Evolutionary conservation across 2,888 invertebrate genomes (phyloP).

Genomic region (Phalera bucephala): DNA sequence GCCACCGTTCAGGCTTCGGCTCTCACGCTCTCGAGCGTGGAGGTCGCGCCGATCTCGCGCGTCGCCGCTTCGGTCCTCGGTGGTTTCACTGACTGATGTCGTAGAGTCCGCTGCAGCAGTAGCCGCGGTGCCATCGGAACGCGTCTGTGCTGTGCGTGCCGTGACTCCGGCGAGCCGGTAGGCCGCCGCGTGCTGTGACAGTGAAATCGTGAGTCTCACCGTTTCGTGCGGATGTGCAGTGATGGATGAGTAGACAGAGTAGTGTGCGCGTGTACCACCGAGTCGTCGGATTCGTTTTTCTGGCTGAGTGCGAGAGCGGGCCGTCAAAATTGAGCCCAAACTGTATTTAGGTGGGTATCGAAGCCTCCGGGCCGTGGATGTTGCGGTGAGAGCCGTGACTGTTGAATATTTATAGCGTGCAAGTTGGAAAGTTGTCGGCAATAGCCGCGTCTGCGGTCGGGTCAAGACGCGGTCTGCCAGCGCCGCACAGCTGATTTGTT

Average conservation of each 20-base stretch:
- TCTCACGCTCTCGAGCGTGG: conserved; percentile 76
- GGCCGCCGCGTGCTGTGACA: conserved; percentile 77
- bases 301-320: conserved; percentile 66
- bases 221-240: conserved; percentile 81
- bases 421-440: conserved; percentile 67
- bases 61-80: conserved; percentile 17
- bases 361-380: conserved; percentile 26
- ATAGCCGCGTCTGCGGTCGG: conserved; percentile 24
- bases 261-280: conserved; percentile 58
- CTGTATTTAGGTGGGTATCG: conserved; percentile 78
- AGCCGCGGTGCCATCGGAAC: conserved; percentile 54
- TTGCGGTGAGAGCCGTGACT: conserved; percentile 46
- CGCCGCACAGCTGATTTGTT: conserved; percentile 65
- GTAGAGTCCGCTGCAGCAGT: conserved; percentile 51
- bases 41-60: conserved; percentile 65
- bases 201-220: conserved; percentile 76
- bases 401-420: conserved; percentile 73
- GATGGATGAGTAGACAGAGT: conserved; percentile 77
- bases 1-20: conserved; percentile 68
- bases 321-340: conserved; percentile 82
- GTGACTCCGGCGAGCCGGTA: conserved; percentile 64
- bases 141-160: conserved; percentile 57
- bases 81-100: conserved; percentile 24
- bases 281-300: conserved; percentile 59
- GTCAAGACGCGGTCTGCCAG: conserved; percentile 25